Conservation (phyloP, 2,888 invertebrate genomes). For the Lordiphosa fenestrarum region DNA sequence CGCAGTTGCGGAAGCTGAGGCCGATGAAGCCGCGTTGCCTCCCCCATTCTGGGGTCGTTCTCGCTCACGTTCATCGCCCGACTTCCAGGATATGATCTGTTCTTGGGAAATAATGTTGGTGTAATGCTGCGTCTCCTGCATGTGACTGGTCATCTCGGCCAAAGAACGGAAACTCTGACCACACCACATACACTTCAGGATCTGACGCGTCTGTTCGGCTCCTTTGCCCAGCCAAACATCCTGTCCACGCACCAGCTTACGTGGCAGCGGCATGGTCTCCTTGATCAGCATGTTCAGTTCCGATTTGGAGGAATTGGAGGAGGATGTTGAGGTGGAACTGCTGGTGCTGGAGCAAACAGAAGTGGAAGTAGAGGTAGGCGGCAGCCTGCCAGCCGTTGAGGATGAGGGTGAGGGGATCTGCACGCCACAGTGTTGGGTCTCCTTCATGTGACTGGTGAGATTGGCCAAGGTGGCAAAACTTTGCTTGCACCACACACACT, state of each 20-base stretch:
- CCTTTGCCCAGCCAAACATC: conserved; percentile 99
- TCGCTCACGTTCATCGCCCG: conserved; percentile 87
- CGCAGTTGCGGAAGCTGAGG: conserved; percentile 46
- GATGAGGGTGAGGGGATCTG: conserved; percentile 84
- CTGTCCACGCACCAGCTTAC: conserved; percentile 97
- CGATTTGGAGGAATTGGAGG: conserved; percentile 84
- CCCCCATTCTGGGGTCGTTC: conserved; percentile 70
- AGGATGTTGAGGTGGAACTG: conserved; percentile 82
- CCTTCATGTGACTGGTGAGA: conserved; percentile 98
- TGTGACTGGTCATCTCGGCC: conserved; percentile 98
- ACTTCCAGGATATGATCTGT: conserved; percentile 97
- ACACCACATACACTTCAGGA: conserved; percentile 99
- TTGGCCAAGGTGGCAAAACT: conserved; percentile 97
- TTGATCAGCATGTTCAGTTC: conserved; percentile 92
- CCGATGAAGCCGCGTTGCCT: conserved; percentile 31
- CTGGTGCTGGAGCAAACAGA: conserved; percentile 79
- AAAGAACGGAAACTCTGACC: conserved; percentile 97
- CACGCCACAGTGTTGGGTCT: conserved; percentile 96
- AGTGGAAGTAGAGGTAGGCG: conserved; percentile 72
- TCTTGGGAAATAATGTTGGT: conserved; percentile 98
- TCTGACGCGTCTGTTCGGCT: conserved; percentile 97
- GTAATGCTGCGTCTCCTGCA: conserved; percentile 99
- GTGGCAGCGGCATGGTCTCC: conserved; percentile 96
- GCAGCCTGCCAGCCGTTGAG: background rate
- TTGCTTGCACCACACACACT: conserved; percentile 99